Evolutionary conservation across 2,888 invertebrate species (phyloP).

Genomic region (Trissoscelio sp.): DNA sequence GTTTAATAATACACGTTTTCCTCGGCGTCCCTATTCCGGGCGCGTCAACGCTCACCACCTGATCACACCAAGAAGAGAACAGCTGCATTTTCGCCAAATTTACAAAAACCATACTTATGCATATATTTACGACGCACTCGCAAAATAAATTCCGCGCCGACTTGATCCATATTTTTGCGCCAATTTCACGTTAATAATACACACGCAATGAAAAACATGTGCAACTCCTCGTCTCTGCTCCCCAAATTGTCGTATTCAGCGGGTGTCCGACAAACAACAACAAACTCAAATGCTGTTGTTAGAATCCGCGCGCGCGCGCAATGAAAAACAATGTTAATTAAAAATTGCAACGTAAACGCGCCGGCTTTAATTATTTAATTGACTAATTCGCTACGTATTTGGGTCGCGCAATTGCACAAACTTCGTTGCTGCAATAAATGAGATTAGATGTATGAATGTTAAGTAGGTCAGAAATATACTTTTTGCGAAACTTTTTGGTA

Average conservation of each 20-base stretch:
- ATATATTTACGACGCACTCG: constrained; percentile 43
- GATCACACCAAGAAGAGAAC: constrained; percentile 60
- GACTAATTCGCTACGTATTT: too few species aligned
- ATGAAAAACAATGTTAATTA: too few species aligned
- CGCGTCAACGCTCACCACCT: constrained; percentile 64
- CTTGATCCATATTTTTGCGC: constrained; percentile 36
- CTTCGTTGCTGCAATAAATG: constrained; percentile 25
- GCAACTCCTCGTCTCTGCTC: too few species aligned
- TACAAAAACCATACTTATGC: constrained; percentile 60
- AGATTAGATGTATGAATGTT: constrained; percentile 40
- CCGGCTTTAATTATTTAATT: too few species aligned
- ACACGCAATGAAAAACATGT: constrained; percentile 8
- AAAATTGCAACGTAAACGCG: too few species aligned
- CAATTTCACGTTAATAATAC: constrained; percentile 27
- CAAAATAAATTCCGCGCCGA: constrained; percentile 37
- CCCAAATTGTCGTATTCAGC: too few species aligned
- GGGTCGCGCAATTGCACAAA: constrained; percentile 13
- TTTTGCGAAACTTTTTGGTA: constrained; percentile 22
- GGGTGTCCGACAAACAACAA: not conserved
- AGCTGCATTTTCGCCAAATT: constrained; percentile 58
- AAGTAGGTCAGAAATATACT: constrained; percentile 44
- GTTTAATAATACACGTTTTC: constrained; percentile 67
- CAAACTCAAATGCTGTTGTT: too few species aligned
- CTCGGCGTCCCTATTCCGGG: constrained; percentile 57
- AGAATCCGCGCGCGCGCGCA: too few species aligned